phyloP scores from a whole-genome alignment of 2,113 vertebrate genomes.

The Alces alces region DNA sequence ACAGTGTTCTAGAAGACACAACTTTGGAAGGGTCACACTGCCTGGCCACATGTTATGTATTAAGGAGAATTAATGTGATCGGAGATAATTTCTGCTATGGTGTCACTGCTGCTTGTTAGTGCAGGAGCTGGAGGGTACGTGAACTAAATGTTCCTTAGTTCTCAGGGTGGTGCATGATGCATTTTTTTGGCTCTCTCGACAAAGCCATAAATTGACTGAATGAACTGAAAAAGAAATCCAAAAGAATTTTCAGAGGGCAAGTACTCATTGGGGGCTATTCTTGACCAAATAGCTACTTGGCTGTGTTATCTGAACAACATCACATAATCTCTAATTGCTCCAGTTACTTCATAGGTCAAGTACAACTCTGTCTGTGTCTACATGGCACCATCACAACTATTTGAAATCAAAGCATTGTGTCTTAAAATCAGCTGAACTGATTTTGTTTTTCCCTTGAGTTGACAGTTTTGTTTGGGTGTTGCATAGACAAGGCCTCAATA shows the following conservation, averaged over 20 bases:
- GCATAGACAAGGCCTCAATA: constrained; percentile 35
- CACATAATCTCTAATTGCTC: constrained; percentile 29
- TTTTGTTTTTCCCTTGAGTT: neutral
- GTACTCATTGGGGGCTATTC: constrained; percentile 12
- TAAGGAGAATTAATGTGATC: constrained; percentile 5
- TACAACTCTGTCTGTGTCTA: neutral
- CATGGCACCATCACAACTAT: constrained; percentile 5
- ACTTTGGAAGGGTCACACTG: constrained; percentile 25
- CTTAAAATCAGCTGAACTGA: neutral
- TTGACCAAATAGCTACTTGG: constrained; percentile 61
- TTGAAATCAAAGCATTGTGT: constrained; percentile 43
- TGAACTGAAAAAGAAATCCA: constrained; percentile 47
- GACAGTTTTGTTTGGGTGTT: constrained; percentile 50
- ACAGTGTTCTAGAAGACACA: constrained; percentile 19
- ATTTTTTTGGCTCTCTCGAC: constrained; percentile 16
- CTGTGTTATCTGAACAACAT: constrained; percentile 43
- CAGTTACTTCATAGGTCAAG: constrained; percentile 48
- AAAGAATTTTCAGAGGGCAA: constrained; percentile 46
- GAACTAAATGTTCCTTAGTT: constrained; percentile 45
- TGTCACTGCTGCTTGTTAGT: constrained; percentile 36
- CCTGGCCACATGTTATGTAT: neutral
- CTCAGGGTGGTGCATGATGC: neutral
- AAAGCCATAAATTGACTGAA: constrained; percentile 43
- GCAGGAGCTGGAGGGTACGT: constrained; percentile 39
- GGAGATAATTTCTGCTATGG: neutral